Base-by-base conservation (phyloP, 2,797 vertebrate species). In the Parotocinclus haroldoi region DNA sequence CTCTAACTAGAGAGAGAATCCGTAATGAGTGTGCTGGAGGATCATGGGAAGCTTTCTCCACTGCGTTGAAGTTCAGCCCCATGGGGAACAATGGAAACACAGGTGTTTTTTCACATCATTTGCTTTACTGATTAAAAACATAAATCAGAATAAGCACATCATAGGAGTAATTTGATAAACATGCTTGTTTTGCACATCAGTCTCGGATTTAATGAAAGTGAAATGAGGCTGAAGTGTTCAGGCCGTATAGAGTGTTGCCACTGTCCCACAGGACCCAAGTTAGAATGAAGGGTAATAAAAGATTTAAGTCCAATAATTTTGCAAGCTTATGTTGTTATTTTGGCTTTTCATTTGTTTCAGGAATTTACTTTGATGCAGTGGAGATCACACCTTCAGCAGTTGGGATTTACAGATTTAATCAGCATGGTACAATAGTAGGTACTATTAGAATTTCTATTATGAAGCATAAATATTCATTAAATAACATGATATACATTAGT, bases 321-420 rank as follows among this genome's bases (percentile, higher is more conserved):
- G 54, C n/a, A 37, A 38, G 12, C 12, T 66, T 45, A 68, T 46
- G 49, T 12, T n/a, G 49, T 44, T 58, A 46, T 48, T 56, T 54
- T 74, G 14, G 58, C 38, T 60, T 38, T 5, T 11, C 16, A 9
- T 7, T 40, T 56, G n/a, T 49, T 58, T n/a, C 78, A 99, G 96
- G 96, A 39, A 93, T 99, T 85, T 98, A 96, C 85, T 99, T 93
- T 78, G 95, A 98, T 69, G 89, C 89, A 12, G 87, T 93, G 91
- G 96, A 99, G 87, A 99, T 99, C 80, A 96, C 93, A 7, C 96
- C 96, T 51, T 85, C 90, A 37, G 89, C 87, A 0, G 79, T 78
- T 0, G 95, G 96, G 9, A 78, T 92, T 66, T 85, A 95, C 60
- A 91, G 92, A 77, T 95, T 98, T 66, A 85, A 89, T 71, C 57